Evolutionary conservation across 2,888 invertebrate genomes (phyloP).

Genomic region (Byasa hedistus): DNA sequence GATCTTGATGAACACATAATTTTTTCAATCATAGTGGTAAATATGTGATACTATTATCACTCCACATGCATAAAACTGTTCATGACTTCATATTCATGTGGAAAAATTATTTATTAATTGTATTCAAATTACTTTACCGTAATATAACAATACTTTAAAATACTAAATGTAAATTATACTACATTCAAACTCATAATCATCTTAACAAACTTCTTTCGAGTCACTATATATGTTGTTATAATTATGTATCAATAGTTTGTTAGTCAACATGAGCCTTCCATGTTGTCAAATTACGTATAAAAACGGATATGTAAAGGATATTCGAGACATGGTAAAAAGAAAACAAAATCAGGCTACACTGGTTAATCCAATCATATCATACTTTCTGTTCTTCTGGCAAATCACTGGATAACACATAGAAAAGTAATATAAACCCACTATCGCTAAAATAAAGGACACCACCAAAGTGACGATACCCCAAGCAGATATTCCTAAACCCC

Average conservation of each 20-base stretch:
- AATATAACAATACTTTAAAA: neutral
- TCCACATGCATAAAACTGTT: too few species aligned
- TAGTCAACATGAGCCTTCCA: neutral
- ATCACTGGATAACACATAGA: conserved; percentile 84
- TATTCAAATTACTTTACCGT: neutral
- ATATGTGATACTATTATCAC: too few species aligned
- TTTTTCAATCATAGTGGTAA: too few species aligned
- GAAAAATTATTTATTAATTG: too few species aligned
- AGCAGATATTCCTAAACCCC: conserved; percentile 80
- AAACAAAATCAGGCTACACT: conserved; percentile 50
- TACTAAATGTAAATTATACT: neutral
- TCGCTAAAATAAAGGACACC: conserved; percentile 71
- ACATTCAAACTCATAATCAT: too few species aligned
- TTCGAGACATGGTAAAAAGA: conserved; percentile 27
- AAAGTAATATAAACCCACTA: conserved; percentile 81
- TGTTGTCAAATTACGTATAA: conserved; percentile 1
- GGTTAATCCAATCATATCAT: conserved; percentile 77
- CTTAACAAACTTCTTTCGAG: too few species aligned
- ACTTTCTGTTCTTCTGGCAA: conserved; percentile 78
- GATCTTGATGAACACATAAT: too few species aligned
- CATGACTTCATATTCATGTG: too few species aligned
- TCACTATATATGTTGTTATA: neutral
- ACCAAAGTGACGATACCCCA: conserved; percentile 83
- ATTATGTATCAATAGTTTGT: neutral
- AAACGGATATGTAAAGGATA: conserved; percentile 40